Evolutionary conservation across 2,797 vertebrate species (phyloP).

Genomic region (Yasuhikotakia modesta): DNA sequence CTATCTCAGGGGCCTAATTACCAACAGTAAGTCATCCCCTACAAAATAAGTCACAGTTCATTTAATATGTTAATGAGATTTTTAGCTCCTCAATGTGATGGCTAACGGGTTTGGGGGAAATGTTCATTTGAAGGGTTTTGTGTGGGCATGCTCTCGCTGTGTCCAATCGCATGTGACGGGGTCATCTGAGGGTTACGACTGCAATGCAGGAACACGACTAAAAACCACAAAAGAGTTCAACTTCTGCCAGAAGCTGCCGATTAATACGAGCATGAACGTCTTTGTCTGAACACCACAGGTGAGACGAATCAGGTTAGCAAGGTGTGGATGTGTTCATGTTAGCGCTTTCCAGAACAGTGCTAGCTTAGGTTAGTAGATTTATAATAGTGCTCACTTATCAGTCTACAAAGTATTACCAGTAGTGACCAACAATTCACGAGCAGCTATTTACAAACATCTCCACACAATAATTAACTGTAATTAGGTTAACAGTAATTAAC

Average conservation of each 20-base stretch:
- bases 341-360: not conserved
- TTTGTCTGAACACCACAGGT: slow-evolving; percentile 31
- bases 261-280: not conserved
- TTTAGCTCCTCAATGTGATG: slow-evolving; percentile 41
- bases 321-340: slow-evolving; percentile 49
- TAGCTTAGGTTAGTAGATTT: not conserved
- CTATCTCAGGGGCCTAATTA: slow-evolving; percentile 61
- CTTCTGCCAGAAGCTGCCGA: slow-evolving; percentile 16
- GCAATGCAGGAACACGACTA: slow-evolving; percentile 30
- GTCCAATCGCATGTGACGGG: slow-evolving; percentile 43
- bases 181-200: slow-evolving; percentile 52
- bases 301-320: slow-evolving; percentile 63
- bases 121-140: slow-evolving; percentile 41
- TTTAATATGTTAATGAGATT: slow-evolving; percentile 62
- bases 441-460: not conserved
- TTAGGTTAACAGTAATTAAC: no score
- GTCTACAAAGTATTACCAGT: not conserved
- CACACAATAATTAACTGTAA: slow-evolving; percentile 13
- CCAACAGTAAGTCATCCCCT: slow-evolving; percentile 54
- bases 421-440: not conserved
- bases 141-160: slow-evolving; percentile 56
- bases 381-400: not conserved
- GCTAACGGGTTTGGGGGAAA: slow-evolving; percentile 44
- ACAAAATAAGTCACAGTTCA: slow-evolving; percentile 60
- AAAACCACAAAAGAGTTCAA: slow-evolving; percentile 31